A percentile compares a stretch with the other conserved stretches of the same genome.
These are phyloP conservation scores for Plagodis pulveraria DNA, from an alignment of 2,888 invertebrate genomes.

Conservation along the genomic window DNA sequence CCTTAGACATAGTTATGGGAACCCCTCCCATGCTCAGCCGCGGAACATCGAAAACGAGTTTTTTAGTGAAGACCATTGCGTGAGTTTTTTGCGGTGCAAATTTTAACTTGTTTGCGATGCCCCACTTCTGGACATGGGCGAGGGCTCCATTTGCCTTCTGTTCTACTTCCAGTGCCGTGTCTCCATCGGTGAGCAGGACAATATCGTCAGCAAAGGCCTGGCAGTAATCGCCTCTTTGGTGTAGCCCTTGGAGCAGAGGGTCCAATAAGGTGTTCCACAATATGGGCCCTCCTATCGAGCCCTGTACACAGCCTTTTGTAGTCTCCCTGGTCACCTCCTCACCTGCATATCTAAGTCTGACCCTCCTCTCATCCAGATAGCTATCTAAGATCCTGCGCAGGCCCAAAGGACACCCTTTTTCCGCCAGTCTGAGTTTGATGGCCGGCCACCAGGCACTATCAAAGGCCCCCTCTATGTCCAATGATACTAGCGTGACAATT, in stretches of 20 bases:
- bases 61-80: neutral
- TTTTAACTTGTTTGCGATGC: constrained; percentile 2
- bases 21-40: constrained; percentile 1
- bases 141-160: constrained; percentile 2
- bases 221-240: neutral
- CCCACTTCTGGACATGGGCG: constrained; percentile 4
- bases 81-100: constrained; percentile 4
- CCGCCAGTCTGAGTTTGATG: constrained; percentile 3
- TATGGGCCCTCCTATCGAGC: constrained; percentile 2
- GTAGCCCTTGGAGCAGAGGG: neutral
- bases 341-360: neutral
- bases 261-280: constrained; percentile 3
- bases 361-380: neutral
- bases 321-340: neutral
- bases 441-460: constrained; percentile 5
- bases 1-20: neutral
- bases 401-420: constrained; percentile 4
- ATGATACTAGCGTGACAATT: constrained; percentile 20
- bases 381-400: neutral
- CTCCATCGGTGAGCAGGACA: constrained; percentile 1
- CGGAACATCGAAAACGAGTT: neutral
- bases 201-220: constrained; percentile 1
- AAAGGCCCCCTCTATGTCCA: too few relatives aligned
- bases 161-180: constrained; percentile 1
- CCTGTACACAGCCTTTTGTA: constrained; percentile 1